Percentiles rank a stretch among this genome's conserved stretches.
phyloP scores from a whole-genome alignment of 2,113 vertebrate species.

The Parus major region DNA sequence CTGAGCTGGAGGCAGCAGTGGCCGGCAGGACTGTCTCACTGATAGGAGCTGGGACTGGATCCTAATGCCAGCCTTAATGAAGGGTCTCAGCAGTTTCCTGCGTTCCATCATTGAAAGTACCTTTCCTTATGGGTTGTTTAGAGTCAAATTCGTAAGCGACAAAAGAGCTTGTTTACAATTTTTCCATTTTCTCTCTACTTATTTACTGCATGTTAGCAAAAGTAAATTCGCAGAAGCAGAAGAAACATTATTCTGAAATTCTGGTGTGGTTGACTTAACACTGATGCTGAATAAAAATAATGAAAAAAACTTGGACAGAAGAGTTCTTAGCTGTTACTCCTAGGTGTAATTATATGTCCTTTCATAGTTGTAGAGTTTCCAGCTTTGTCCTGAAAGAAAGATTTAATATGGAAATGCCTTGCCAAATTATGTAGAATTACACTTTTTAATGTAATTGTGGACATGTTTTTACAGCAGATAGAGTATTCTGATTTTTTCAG shows the following conservation, averaged over 20 bases:
- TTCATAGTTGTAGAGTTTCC: not conserved
- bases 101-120: not conserved
- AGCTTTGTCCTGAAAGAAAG: not conserved
- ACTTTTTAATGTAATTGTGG: not conserved
- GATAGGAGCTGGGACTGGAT: not conserved
- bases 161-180: not conserved
- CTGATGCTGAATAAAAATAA: not conserved
- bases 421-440: not conserved
- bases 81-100: not conserved
- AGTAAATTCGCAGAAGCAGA: not conserved
- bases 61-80: not conserved
- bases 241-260: not conserved
- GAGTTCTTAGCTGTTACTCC: not conserved
- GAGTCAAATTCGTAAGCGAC: not conserved
- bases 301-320: not conserved
- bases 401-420: not conserved
- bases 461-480: not conserved
- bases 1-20: accelerated
- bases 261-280: not conserved
- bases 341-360: not conserved
- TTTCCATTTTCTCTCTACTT: not conserved
- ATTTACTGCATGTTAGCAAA: not conserved
- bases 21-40: not conserved
- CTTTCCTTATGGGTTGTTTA: not conserved
- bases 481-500: not conserved